Evolutionary conservation across 2,113 vertebrate species (phyloP), one percentile per base, ranked within the genome.

Genomic region (Paracanthobrama guichenoti): DNA sequence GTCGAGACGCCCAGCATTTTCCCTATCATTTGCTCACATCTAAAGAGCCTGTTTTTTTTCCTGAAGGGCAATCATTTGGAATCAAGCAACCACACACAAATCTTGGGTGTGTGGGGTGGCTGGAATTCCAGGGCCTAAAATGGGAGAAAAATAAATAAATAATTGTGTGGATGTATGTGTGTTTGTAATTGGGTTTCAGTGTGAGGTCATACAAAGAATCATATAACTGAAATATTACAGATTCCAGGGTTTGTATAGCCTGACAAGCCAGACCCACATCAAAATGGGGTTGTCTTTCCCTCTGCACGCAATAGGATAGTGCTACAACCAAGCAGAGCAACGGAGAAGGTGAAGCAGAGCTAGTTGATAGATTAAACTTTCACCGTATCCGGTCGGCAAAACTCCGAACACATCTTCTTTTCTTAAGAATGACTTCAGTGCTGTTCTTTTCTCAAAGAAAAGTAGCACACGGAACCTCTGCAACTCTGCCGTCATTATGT

Each of bases 11-110:
- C 22, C 44, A 16, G 50, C 77, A 76, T 87, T 89, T 85, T 87
- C 18, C 22, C 82, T 24, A 67, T 48, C 46, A 88, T 81, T 85
- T 86, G 78, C 87, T 89, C 31, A 59, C 85, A 86, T 87, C 88
- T 86, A 22, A 82, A 86, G 78, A 82, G 59, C 39, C 72, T 74
- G 72, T 81, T 88, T 89, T 88, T 89, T 84, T 66, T 83, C 28
- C 76, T 74, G 46, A 86, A 87, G 90, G 82, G 86, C 71, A 81
- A 64, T 86, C 84, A 81, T 86, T 87, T 90, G 76, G 87, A 91
- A 89, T 87, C 86, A 90, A 90, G 86, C 83, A 79, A 81, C 88
- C 80, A 86, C 82, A 85, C 80, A 86, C 82, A 85, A 55, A 86
- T 89, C 77, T 81, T 88, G 62, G 79, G 83, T 73, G 81, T 73